These are phyloP conservation scores for Macrobrachium rosenbergii DNA, from an alignment of 1,140 invertebrate species.

Conservation along the genomic window DNA sequence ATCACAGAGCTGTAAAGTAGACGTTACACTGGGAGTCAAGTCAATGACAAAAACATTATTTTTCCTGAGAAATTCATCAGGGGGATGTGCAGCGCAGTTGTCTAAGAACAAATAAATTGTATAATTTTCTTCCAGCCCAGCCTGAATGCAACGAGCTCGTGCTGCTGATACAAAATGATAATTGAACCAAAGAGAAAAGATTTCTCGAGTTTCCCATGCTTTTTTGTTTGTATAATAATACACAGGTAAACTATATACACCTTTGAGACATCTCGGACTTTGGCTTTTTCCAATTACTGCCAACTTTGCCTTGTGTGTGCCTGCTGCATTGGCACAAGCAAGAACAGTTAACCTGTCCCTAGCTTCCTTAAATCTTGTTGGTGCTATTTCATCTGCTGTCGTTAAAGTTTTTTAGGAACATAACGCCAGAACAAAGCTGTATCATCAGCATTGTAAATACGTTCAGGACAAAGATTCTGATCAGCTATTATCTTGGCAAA, in stretches of 20 bases:
- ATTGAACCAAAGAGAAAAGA: too few species aligned
- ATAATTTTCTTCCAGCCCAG: background rate
- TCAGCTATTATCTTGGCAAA: conserved; percentile 27
- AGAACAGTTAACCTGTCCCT: background rate
- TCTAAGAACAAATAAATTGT: conserved; percentile 10
- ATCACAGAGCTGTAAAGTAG: conserved; percentile 6
- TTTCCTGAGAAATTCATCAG: conserved; percentile 2
- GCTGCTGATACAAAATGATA: too few species aligned
- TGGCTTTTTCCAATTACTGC: conserved; percentile 21
- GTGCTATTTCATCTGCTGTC: background rate
- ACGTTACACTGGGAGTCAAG: background rate
- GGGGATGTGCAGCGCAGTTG: background rate
- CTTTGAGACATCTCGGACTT: conserved; percentile 20
- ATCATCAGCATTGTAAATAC: conserved; percentile 4
- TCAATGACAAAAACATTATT: conserved; percentile 18
- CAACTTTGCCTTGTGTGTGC: conserved; percentile 18
- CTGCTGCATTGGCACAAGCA: conserved; percentile 20
- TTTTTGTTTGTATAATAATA: too few species aligned
- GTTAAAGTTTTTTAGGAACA: background rate
- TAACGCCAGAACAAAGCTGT: background rate
- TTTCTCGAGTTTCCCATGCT: too few species aligned
- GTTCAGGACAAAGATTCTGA: background rate
- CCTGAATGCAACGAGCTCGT: background rate
- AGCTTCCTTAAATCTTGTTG: too few species aligned
- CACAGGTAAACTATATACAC: background rate